Percentiles rank a stretch among this genome's conserved stretches.
Evolutionary conservation across 2,888 invertebrate species (phyloP).

Genomic region (Lissocephala sabroskyi): DNA sequence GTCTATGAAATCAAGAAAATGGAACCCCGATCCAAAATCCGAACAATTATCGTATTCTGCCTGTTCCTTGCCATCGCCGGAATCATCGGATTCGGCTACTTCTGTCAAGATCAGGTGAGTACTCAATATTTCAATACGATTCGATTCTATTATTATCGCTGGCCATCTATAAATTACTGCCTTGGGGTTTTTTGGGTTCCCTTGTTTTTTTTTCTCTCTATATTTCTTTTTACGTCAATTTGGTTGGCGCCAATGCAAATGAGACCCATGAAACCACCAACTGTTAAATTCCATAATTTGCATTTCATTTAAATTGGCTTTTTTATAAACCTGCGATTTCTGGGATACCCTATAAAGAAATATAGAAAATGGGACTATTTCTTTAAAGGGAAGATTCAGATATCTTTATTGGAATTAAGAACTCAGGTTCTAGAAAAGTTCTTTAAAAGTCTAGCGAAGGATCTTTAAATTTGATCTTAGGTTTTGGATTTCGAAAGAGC

Average conservation of each 20-base stretch:
- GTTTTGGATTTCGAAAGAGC: too few species aligned
- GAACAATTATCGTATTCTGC: slow-evolving; percentile 86
- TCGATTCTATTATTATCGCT: too few species aligned
- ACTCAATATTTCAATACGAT: background rate
- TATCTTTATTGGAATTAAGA: too few species aligned
- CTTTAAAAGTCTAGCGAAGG: too few species aligned
- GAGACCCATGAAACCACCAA: slow-evolving; percentile 14
- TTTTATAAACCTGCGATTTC: slow-evolving; percentile 11
- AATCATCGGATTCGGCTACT: slow-evolving; percentile 91
- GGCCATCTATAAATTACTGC: background rate
- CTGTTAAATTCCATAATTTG: slow-evolving; percentile 44
- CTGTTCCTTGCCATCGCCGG: slow-evolving; percentile 87
- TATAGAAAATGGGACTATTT: too few species aligned
- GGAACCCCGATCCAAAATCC: slow-evolving; percentile 87
- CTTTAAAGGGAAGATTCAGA: too few species aligned
- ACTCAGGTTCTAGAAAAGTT: too few species aligned
- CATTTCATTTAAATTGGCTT: slow-evolving; percentile 34
- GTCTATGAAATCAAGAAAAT: slow-evolving; percentile 87
- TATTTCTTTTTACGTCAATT: slow-evolving; percentile 10
- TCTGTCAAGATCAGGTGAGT: slow-evolving; percentile 88
- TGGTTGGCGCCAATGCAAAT: slow-evolving; percentile 58
- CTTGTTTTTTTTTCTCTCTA: background rate
- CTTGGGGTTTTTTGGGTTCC: slow-evolving; percentile 1
- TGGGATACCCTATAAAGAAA: background rate
- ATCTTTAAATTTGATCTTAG: too few species aligned